Conservation (phyloP, 2,888 invertebrate species). For the Melinaea menophilus region DNA sequence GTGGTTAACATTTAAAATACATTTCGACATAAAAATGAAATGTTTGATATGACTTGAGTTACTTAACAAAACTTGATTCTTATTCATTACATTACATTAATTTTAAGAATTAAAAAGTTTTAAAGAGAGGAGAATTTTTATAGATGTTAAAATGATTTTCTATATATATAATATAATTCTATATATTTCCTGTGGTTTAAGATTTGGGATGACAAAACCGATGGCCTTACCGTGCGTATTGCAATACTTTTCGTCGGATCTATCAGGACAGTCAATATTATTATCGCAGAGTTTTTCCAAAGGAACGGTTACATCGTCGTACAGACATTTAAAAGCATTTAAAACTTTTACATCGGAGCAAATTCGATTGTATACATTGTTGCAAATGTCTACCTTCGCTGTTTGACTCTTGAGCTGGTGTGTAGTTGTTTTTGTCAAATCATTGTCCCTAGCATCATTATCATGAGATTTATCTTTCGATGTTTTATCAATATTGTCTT, state of each 20-base stretch:
- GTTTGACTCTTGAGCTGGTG: slow-evolving; percentile 2
- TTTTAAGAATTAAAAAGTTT: too few species aligned
- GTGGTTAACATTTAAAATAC: too few species aligned
- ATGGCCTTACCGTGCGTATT: slow-evolving; percentile 43
- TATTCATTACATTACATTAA: too few species aligned
- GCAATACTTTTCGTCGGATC: slow-evolving; percentile 57
- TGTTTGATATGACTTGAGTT: too few species aligned
- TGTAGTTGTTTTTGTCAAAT: background rate
- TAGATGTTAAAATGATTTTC: too few species aligned
- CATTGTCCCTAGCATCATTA: background rate
- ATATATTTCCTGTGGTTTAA: too few species aligned
- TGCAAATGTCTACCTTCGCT: slow-evolving; percentile 9
- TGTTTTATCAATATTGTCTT: background rate
- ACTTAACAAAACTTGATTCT: too few species aligned
- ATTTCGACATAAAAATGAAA: too few species aligned
- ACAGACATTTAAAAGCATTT: slow-evolving; percentile 45
- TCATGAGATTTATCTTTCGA: background rate
- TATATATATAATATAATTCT: too few species aligned
- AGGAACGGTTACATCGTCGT: slow-evolving; percentile 38
- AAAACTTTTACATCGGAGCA: slow-evolving; percentile 48
- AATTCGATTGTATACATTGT: slow-evolving; percentile 28
- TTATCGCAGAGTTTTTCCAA: slow-evolving; percentile 56
- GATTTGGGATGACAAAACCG: background rate
- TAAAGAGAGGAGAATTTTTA: too few species aligned
- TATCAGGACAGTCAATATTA: slow-evolving; percentile 47